Evolutionary conservation across 2,797 vertebrate genomes (phyloP), one percentile per base, ranked within the genome.

Genomic region (Hyperoplus immaculatus): DNA sequence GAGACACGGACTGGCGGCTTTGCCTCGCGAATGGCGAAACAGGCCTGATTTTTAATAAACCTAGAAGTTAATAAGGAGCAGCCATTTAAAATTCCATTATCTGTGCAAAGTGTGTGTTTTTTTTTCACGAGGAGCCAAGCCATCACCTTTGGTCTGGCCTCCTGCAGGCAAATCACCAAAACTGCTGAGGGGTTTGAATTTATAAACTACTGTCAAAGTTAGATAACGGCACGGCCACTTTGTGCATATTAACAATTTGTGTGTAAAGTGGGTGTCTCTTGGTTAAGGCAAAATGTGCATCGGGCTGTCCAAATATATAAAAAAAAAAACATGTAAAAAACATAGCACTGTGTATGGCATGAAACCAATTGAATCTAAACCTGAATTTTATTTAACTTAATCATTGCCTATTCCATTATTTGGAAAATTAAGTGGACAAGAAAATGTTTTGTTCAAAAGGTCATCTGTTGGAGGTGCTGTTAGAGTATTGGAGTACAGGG

Each of bases 41-140:
- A 75, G 89, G 85, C 78, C 80, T 49, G 87, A 84, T 90, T 93
- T 94, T 93, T 93, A 94, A 94, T 94, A 93, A 93, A 93, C 87
- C 86, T 77, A 84, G 84, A 90, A 89, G 85, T 92, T 94, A 94
- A 94, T 94, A 94, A 95, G 89, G 85, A 91, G 83, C 76, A 87
- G 84, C 87, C 89, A 93, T 95, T 95, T 94, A 94, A 94, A 95
- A 94, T 94, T 93, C 93, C 93, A 94, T 94, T 94, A 94, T 92
- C 92, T 90, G 86, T 82, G 84, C 49, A 58, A 90, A 89, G 83
- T 89, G 83, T 91, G 87, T 89, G 83, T 92, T 92, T 29, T 29
- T 29, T 29, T 29, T 92, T 91, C 83, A 86, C 78, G 84, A 87
- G 81, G 81, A 87, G 87, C 82, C 85, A 75, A 87, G 69, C 72